A percentile compares a stretch with the other conserved stretches of the same genome.
Conservation (phyloP, 2,888 invertebrate genomes). For the Eilema caniola region DNA sequence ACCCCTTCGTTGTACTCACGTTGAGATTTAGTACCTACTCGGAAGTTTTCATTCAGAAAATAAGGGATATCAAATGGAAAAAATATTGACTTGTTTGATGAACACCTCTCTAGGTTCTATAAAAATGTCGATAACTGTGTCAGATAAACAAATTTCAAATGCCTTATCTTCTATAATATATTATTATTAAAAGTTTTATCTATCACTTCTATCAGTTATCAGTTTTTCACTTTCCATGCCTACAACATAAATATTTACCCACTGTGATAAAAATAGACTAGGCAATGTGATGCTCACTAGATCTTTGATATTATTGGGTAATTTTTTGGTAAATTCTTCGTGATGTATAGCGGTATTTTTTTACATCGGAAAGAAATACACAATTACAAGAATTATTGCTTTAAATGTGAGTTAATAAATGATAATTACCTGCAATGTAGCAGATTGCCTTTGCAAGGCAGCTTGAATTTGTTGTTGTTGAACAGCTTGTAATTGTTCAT, state of each 20-base stretch:
- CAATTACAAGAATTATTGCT: too few species aligned
- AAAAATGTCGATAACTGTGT: neutral
- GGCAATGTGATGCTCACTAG: too few species aligned
- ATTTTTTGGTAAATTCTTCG: too few species aligned
- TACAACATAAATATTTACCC: neutral
- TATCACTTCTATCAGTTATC: neutral
- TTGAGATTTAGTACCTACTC: too few species aligned
- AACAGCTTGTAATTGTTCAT: slow-evolving; percentile 81
- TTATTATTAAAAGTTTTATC: neutral
- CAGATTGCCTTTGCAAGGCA: slow-evolving; percentile 80
- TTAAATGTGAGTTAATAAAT: too few species aligned
- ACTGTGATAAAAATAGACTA: too few species aligned
- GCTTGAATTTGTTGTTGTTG: slow-evolving; percentile 84
- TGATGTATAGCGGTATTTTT: too few species aligned
- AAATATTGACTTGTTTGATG: neutral
- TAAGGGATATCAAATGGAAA: too few species aligned
- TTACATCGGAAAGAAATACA: too few species aligned
- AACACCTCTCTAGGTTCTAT: neutral
- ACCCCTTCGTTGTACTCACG: too few species aligned
- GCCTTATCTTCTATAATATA: neutral
- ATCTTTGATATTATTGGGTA: too few species aligned
- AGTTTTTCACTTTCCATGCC: neutral
- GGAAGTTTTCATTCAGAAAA: too few species aligned
- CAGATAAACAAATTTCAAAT: neutral
- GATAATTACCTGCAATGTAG: slow-evolving; percentile 75